A percentile compares a stretch with the other conserved stretches of the same genome.
Evolutionary conservation across 2,888 invertebrate species (phyloP).

Genomic region (Periphyllus acericola): DNA sequence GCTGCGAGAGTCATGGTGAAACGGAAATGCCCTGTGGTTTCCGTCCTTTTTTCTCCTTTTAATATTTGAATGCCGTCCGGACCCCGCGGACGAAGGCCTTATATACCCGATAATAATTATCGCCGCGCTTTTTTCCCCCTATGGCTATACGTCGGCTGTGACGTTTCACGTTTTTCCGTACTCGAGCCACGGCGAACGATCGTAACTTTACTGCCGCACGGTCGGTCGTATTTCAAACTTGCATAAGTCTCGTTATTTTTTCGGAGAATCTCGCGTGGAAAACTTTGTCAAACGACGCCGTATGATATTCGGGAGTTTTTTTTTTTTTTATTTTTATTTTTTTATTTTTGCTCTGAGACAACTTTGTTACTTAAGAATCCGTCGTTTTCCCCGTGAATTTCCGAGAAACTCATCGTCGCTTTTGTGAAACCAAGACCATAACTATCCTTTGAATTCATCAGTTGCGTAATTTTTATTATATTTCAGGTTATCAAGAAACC

Average conservation of each 20-base stretch:
- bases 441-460: neutral
- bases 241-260: neutral
- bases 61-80: no score
- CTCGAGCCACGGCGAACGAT: neutral
- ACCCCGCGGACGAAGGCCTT: no score
- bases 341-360: neutral
- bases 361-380: neutral
- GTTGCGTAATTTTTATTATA: neutral
- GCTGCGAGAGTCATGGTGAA: no score
- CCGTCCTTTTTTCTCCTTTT: no score
- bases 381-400: neutral
- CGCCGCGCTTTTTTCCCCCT: neutral
- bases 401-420: neutral
- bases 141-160: neutral
- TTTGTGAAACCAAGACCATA: neutral
- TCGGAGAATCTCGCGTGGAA: neutral
- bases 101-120: no score
- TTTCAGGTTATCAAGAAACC: neutral
- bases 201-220: neutral
- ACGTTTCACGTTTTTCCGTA: neutral
- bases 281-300: neutral
- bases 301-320: neutral
- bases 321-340: neutral
- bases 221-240: neutral
- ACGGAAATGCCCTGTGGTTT: no score